Evolutionary conservation across 1,140 invertebrate species (phyloP).

Genomic region (Drosophila cardini): DNA sequence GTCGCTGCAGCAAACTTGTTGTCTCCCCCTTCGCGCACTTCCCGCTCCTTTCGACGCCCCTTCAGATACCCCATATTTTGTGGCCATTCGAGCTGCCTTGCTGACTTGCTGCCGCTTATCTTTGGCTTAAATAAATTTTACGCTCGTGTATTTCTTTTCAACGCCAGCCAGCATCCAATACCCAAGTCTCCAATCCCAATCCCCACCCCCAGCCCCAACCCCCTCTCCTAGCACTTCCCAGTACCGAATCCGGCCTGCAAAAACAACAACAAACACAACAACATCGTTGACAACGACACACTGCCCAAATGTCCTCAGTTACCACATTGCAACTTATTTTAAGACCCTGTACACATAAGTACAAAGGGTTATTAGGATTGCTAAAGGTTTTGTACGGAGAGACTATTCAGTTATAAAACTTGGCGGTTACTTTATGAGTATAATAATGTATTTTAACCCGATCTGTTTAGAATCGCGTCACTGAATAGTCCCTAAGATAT

Average conservation of each 20-base stretch:
- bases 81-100: conserved; percentile 44
- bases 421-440: no score
- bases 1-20: conserved; percentile 79
- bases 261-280: conserved; percentile 1
- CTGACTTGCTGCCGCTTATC: conserved; percentile 56
- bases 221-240: not conserved
- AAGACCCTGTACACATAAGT: no score
- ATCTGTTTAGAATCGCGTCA: no score
- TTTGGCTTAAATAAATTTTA: conserved; percentile 83
- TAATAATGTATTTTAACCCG: no score
- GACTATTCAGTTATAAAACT: no score
- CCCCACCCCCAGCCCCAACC: not conserved
- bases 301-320: conserved; percentile 78
- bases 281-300: conserved; percentile 61
- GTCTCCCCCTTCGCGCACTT: conserved; percentile 25
- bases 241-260: not conserved
- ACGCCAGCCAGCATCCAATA: conserved; percentile 54
- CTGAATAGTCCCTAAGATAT: no score
- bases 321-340: conserved; percentile 53
- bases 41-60: conserved; percentile 1
- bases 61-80: conserved; percentile 41
- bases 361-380: no score
- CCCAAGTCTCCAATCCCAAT: not conserved
- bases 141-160: conserved; percentile 83
- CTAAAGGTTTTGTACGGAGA: no score